A percentile compares a stretch with the other conserved stretches of the same genome.
phyloP scores from a whole-genome alignment of 2,888 invertebrate genomes.

The Prenolepis imparis region DNA sequence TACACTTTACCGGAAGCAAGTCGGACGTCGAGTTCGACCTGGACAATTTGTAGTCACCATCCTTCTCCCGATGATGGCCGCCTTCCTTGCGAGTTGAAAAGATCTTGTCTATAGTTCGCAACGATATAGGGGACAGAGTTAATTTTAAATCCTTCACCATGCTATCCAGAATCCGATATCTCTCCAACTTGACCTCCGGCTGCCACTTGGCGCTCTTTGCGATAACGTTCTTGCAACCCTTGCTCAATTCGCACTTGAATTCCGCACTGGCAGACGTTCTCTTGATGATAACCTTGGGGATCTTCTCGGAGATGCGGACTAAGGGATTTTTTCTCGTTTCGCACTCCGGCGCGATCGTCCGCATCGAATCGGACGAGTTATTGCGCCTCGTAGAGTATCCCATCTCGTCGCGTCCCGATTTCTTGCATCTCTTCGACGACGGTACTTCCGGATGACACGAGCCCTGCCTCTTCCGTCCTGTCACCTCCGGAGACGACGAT shows the following conservation, averaged over 20 bases:
- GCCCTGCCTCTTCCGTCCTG: conserved; percentile 57
- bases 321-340: conserved; percentile 58
- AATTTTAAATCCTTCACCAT: conserved; percentile 82
- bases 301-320: conserved; percentile 75
- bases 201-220: conserved; percentile 81
- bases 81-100: background rate
- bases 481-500: conserved; percentile 55
- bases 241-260: conserved; percentile 84
- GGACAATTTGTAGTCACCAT: conserved; percentile 67
- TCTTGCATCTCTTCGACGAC: conserved; percentile 58
- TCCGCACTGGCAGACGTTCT: conserved; percentile 83
- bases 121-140: conserved; percentile 59
- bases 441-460: conserved; percentile 58
- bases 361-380: conserved; percentile 32
- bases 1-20: conserved; percentile 62
- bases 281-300: conserved; percentile 85
- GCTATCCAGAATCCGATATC: conserved; percentile 81
- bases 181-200: conserved; percentile 82
- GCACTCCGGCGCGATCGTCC: conserved; percentile 14
- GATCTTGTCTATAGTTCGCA: conserved; percentile 40
- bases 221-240: conserved; percentile 76
- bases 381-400: conserved; percentile 49
- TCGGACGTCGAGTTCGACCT: conserved; percentile 77
- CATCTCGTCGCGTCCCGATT: conserved; percentile 63
- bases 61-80: background rate